phyloP scores from a whole-genome alignment of 2,797 vertebrate species.

The Anguilla pacifica region DNA sequence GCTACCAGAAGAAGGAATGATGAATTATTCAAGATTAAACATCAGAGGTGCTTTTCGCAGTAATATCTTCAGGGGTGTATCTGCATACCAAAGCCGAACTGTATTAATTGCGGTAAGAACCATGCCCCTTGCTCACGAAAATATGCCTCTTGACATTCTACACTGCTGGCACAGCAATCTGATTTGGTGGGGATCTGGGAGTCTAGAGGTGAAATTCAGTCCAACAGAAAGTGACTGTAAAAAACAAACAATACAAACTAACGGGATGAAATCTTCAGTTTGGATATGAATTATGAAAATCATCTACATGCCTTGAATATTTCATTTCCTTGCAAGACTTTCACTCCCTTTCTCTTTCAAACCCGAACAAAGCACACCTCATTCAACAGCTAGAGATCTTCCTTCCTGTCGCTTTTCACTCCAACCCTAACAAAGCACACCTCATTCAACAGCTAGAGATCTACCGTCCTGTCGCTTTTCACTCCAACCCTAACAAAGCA shows the following conservation, averaged over 20 bases:
- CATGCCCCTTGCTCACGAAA: neutral
- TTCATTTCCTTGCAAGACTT: neutral
- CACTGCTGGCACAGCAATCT: neutral
- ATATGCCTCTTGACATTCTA: constrained; percentile 30
- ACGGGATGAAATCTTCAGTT: neutral
- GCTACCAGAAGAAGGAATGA: neutral
- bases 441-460: too few species aligned
- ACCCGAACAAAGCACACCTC: too few species aligned
- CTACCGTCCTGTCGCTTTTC: too few species aligned
- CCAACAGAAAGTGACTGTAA: neutral
- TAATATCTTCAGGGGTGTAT: constrained; percentile 30
- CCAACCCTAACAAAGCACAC: too few species aligned
- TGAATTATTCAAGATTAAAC: constrained; percentile 37
- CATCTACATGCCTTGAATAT: constrained; percentile 9
- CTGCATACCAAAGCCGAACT: constrained; percentile 33
- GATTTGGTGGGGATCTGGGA: neutral
- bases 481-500: too few species aligned
- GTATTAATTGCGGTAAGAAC: constrained; percentile 36
- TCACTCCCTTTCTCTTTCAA: neutral
- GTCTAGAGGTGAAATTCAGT: constrained; percentile 16
- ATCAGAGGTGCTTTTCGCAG: constrained; percentile 28
- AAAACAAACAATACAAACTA: neutral
- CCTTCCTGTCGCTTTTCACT: too few species aligned
- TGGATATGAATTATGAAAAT: constrained; percentile 18
- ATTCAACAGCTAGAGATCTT: too few species aligned